These are phyloP conservation scores for Ectemnius lituratus DNA, from an alignment of 2,888 invertebrate species.

Conservation along the genomic window DNA sequence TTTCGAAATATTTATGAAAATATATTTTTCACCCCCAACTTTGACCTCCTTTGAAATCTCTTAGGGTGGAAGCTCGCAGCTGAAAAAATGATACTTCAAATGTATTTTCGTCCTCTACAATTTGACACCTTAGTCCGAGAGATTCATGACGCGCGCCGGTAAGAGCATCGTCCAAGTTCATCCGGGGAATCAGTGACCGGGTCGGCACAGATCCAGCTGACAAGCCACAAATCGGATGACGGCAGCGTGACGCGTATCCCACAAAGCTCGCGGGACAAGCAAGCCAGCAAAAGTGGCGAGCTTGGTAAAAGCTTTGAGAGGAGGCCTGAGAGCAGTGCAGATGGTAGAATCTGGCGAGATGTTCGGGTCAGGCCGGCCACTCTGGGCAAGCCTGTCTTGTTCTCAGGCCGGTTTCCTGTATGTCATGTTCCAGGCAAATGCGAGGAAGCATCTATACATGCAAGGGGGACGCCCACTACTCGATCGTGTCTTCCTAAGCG, in stretches of 20 bases:
- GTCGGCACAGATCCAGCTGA: neutral
- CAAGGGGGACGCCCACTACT: slow-evolving; percentile 45
- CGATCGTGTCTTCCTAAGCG: slow-evolving; percentile 72
- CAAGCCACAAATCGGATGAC: slow-evolving; percentile 8
- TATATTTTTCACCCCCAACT: no score
- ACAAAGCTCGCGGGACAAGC: slow-evolving; percentile 29
- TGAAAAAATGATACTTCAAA: no score
- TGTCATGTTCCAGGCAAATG: slow-evolving; percentile 19
- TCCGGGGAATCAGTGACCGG: no score
- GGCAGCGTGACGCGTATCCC: slow-evolving; percentile 13
- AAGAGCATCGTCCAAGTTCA: no score
- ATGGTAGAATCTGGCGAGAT: slow-evolving; percentile 44
- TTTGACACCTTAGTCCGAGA: no score
- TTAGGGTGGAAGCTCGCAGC: no score
- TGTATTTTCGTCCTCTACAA: no score
- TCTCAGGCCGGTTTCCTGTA: slow-evolving; percentile 49
- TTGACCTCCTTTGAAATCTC: no score
- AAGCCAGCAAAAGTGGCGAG: slow-evolving; percentile 5
- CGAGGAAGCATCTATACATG: no score
- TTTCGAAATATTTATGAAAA: no score
- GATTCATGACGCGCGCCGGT: no score
- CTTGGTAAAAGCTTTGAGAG: slow-evolving; percentile 16
- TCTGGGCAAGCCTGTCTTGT: slow-evolving; percentile 31
- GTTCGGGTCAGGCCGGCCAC: slow-evolving; percentile 18
- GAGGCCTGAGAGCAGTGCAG: slow-evolving; percentile 42